Evolutionary conservation across 2,888 invertebrate genomes (phyloP), one percentile per base, ranked within the genome.

Genomic region (Epirrita christyi): DNA sequence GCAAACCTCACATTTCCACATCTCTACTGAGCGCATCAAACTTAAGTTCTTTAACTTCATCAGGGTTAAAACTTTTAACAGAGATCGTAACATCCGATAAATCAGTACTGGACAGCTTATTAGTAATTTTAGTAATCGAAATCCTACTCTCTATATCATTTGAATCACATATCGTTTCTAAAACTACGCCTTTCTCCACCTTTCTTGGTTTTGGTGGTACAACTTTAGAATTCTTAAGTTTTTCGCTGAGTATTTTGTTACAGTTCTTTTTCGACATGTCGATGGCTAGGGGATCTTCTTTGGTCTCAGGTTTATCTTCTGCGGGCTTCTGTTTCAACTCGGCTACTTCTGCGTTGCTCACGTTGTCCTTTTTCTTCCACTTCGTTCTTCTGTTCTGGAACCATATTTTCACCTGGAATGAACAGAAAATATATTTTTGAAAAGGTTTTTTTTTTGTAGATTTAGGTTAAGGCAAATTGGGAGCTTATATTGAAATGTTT

Each of bases 351-450:
- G 97, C 96, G 81, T 96, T 97, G 60, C 96, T 95, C 53, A 98
- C 95, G 89, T 97, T 97, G 88, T 98, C 98, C 83, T 97, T 97
- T 84, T 98, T 98, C 92, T 98, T 98, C 85, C 98, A 92, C 72
- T 92, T 92, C 54, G 92, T 92, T 83, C 92, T 85, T 71, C 97
- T 93, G 82, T 97, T 97, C 89, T 97, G 97, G 85, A 97, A 97
- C 97, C 97, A 97, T 68, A 97, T 97, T 90, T 97, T 97, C 73
- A 97, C 97, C 97, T 97, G 94, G 37, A 94, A 93, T 76, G 64
- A 73, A 73, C 61, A 54, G 9, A 59, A 28, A 27, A n/a, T 6
- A 41, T 11, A 27, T 21, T 3, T 21, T 21, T 3, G 21, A 21
- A 21, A 21, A 21, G 21, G 21, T 21, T 21, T 21, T 21, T 21